Evolutionary conservation across 1,140 invertebrate species (phyloP), one percentile per base, ranked within the genome.

Genomic region (Achatina immaculata): DNA sequence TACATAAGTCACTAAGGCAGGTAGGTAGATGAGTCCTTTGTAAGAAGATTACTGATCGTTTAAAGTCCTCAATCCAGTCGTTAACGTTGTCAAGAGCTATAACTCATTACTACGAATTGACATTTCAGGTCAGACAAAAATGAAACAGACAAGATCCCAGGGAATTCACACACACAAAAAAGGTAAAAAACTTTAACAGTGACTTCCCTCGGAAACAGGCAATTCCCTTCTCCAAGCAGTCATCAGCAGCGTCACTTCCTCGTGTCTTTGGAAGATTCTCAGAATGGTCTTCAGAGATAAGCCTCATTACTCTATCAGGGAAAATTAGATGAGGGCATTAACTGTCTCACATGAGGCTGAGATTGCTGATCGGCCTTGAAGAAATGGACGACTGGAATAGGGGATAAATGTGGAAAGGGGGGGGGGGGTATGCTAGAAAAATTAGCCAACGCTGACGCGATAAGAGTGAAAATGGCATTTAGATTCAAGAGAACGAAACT

Each of bases 221-320:
- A 34, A 69, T 21, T n/a, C 6, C 42, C 24, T 69, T 42, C 3
- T 62, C 58, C 58, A 31, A 16, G n/a, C 6, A n/a, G 28, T 62
- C 28, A 62, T 6, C 4, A 62, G 2, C 28, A n/a, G 4, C 28
- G 4, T 4, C n/a, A 62, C 58, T 62, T 62, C 6, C n/a, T 9
- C 58, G 4, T 28, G 4, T 28, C 58, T 7, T 62, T 4, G n/a
- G 21, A 19, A 62, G 31, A 6, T 31, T 3, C 58, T 31, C 58
- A 34, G 21, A 62, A 62, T 62, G 58, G 58, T 62, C n/a, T 62
- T 28, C 28, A n/a, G 4, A 62, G 58, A 62, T 62, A 62, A 62
- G 58, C 58, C 58, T 62, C n/a, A 31, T 31, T 62, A 28, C 58
- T 19, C n/a, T 34, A 31, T 62, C n/a, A 31, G 28, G 21, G 58